phyloP scores from a whole-genome alignment of 2,113 vertebrate species.

The Paradisaea rubra region DNA sequence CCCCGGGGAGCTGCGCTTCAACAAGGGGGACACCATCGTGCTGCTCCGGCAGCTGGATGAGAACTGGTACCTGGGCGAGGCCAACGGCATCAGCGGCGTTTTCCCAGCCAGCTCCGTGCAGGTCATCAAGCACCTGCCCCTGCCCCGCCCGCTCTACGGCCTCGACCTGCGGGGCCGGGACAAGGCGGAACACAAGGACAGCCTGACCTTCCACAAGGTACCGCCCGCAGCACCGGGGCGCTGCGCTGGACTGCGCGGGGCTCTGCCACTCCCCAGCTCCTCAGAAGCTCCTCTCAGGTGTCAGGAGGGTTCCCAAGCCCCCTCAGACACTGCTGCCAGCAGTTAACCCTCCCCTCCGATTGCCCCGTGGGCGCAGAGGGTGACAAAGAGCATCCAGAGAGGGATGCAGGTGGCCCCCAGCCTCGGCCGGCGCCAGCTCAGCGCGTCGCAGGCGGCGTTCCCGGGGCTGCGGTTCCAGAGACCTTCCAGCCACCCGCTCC shows the following conservation, averaged over 20 bases:
- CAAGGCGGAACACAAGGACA: constrained; percentile 71
- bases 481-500: not conserved
- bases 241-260: not conserved
- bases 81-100: constrained; percentile 67
- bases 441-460: fast-evolving
- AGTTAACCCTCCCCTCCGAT: fast-evolving
- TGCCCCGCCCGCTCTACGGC: constrained; percentile 73
- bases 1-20: constrained; percentile 75
- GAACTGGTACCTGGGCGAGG: constrained; percentile 78
- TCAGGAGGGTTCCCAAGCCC: not conserved
- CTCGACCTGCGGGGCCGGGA: constrained; percentile 75
- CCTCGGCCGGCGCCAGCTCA: not conserved
- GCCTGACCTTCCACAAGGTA: constrained; percentile 82
- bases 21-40: constrained; percentile 74
- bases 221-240: not conserved
- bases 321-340: not conserved
- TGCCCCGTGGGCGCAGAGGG: fast-evolving
- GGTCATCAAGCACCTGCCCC: constrained; percentile 72
- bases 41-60: constrained; percentile 78
- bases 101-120: constrained; percentile 72
- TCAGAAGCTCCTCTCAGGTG: fast-evolving
- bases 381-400: fast-evolving
- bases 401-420: not conserved
- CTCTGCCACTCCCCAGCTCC: not conserved
- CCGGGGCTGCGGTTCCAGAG: fast-evolving